phyloP scores from a whole-genome alignment of 2,888 invertebrate genomes.

The Slavum lentiscoides region DNA sequence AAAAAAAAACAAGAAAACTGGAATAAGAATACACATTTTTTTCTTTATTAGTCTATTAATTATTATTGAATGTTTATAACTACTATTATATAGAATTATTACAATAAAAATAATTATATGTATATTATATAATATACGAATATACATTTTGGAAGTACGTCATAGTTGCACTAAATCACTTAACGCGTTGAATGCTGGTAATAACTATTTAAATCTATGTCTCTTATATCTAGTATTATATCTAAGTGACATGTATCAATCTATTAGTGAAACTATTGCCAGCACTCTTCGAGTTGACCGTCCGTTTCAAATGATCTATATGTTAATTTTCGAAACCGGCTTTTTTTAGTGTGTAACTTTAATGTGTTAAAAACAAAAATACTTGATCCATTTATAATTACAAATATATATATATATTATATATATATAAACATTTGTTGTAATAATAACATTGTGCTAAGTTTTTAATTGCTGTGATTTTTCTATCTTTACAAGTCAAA shows the following conservation, averaged over 20 bases:
- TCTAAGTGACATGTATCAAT: conserved; percentile 11
- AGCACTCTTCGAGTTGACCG: conserved; percentile 36
- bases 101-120: conserved; percentile 40
- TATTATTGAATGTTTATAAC: conserved; percentile 53
- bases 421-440: conserved; percentile 32
- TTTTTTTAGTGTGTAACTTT: conserved; percentile 20
- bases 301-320: conserved; percentile 28
- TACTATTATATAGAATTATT: conserved; percentile 50
- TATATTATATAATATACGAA: conserved; percentile 17
- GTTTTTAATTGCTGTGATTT: conserved; percentile 50
- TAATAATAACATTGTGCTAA: conserved; percentile 46
- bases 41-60: conserved; percentile 51
- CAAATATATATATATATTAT: conserved; percentile 30
- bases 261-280: conserved; percentile 15
- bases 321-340: conserved; percentile 32
- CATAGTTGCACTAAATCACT: conserved; percentile 33
- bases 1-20: conserved; percentile 28
- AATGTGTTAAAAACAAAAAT: conserved; percentile 31
- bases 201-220: conserved; percentile 22
- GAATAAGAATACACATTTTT: conserved; percentile 49
- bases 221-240: conserved; percentile 8
- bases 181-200: conserved; percentile 38
- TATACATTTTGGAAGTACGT: conserved; percentile 41
- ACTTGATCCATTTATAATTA: conserved; percentile 21
- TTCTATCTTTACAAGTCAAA: conserved; percentile 48